Conservation (phyloP, 2,113 vertebrate species). For the Perca flavescens region DNA sequence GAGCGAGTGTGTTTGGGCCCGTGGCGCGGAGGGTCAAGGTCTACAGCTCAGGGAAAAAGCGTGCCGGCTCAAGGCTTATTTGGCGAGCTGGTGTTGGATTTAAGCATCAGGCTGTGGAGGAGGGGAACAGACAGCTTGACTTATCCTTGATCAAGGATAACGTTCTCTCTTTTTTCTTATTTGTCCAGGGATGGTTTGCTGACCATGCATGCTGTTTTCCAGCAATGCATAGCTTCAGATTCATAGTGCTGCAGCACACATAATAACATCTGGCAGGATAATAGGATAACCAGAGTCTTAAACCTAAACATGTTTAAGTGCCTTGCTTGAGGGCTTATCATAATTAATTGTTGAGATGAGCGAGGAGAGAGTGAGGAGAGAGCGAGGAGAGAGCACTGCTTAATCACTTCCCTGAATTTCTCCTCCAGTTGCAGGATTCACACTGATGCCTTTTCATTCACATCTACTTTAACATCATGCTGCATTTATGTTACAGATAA, state of each 20-base stretch:
- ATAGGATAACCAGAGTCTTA: constrained; percentile 59
- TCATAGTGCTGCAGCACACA: constrained; percentile 11
- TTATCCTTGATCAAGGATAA: constrained; percentile 71
- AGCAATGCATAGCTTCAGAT: constrained; percentile 1
- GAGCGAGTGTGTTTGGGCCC: constrained; percentile 62
- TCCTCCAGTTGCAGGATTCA: constrained; percentile 23
- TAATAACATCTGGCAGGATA: constrained; percentile 38
- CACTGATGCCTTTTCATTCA: constrained; percentile 12
- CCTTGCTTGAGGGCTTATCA: constrained; percentile 58
- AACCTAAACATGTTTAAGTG: constrained; percentile 61
- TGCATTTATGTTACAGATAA: background rate
- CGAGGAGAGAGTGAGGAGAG: constrained; percentile 44
- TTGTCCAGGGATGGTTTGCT: constrained; percentile 60
- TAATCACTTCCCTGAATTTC: constrained; percentile 50
- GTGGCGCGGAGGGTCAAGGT: constrained; percentile 76
- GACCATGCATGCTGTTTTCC: constrained; percentile 52
- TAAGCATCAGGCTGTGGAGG: constrained; percentile 68
- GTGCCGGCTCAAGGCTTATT: constrained; percentile 70
- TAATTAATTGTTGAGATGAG: constrained; percentile 68
- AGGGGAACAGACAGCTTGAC: constrained; percentile 48
- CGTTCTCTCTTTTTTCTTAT: background rate
- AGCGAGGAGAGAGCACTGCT: constrained; percentile 20
- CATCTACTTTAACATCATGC: constrained; percentile 24
- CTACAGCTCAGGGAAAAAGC: constrained; percentile 63
- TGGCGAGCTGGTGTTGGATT: constrained; percentile 69